Percentiles rank a stretch among this genome's conserved stretches.
phyloP scores from a whole-genome alignment of 2,797 vertebrate genomes.

The Allobates femoralis region DNA sequence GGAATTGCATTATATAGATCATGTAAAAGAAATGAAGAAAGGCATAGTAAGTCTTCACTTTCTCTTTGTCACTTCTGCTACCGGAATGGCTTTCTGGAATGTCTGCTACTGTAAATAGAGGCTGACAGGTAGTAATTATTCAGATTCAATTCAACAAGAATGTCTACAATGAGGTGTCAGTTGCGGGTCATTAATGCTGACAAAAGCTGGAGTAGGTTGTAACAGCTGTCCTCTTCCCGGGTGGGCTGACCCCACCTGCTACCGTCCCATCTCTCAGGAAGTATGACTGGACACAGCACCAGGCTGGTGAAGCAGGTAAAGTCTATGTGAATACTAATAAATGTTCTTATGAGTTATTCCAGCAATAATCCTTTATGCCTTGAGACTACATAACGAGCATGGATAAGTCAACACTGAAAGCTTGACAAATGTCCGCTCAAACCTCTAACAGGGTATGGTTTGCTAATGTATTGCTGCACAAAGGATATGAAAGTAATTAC shows the following conservation, averaged over 20 bases:
- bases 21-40: constrained; percentile 47
- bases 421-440: constrained; percentile 55
- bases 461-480: constrained; percentile 5
- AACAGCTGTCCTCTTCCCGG: constrained; percentile 74
- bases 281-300: constrained; percentile 51
- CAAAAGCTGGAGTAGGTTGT: constrained; percentile 71
- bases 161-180: constrained; percentile 72
- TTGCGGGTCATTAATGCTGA: constrained; percentile 75
- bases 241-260: constrained; percentile 69
- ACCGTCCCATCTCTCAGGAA: constrained; percentile 61
- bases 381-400: constrained; percentile 54
- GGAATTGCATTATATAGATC: constrained; percentile 30
- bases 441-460: constrained; percentile 32
- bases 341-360: constrained; percentile 16
- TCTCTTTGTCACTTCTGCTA: constrained; percentile 48
- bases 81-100: constrained; percentile 65
- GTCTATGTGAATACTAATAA: constrained; percentile 62
- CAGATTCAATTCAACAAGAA: constrained; percentile 76
- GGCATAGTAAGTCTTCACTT: constrained; percentile 52
- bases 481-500: background rate
- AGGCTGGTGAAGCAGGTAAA: constrained; percentile 42
- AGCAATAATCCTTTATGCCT: constrained; percentile 30
- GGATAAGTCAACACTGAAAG: constrained; percentile 40
- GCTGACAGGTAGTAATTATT: constrained; percentile 80
- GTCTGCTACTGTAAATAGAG: constrained; percentile 74